A percentile compares a stretch with the other conserved stretches of the same genome.
These are phyloP conservation scores for Mirza zaza DNA, from an alignment of 2,113 vertebrate species.

Conservation along the genomic window DNA sequence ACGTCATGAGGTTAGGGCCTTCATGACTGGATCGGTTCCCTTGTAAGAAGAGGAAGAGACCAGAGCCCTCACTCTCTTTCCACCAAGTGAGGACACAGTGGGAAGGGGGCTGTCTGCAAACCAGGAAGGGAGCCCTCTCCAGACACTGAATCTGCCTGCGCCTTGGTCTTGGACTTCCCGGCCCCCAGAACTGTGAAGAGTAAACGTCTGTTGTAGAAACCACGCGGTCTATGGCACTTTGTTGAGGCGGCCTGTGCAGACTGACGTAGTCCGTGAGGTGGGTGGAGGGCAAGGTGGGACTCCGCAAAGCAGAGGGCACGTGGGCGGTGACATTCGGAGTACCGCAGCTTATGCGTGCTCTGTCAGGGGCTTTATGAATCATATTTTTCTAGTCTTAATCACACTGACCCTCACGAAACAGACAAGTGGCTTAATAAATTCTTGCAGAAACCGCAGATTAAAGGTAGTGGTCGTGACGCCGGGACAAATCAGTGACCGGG, in stretches of 20 bases:
- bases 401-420: not conserved
- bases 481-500: not conserved
- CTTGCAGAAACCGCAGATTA: too few species aligned
- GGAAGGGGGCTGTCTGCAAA: too few species aligned
- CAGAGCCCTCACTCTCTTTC: not conserved
- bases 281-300: not conserved
- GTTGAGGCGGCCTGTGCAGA: not conserved
- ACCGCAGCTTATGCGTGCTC: fast-evolving
- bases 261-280: fast-evolving
- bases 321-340: fast-evolving
- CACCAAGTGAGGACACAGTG: not conserved
- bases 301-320: not conserved
- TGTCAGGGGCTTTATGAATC: not conserved
- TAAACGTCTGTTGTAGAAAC: fast-evolving
- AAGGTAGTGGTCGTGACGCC: fast-evolving
- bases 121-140: not conserved
- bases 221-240: not conserved
- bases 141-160: not conserved
- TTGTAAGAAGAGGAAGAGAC: not conserved
- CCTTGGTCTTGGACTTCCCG: not conserved
- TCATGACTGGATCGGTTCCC: not conserved
- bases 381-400: not conserved
- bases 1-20: not conserved
- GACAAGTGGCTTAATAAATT: not conserved
- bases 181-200: not conserved